Conservation (phyloP, 2,888 invertebrate genomes). For the Rhaphigaster nebulosa region DNA sequence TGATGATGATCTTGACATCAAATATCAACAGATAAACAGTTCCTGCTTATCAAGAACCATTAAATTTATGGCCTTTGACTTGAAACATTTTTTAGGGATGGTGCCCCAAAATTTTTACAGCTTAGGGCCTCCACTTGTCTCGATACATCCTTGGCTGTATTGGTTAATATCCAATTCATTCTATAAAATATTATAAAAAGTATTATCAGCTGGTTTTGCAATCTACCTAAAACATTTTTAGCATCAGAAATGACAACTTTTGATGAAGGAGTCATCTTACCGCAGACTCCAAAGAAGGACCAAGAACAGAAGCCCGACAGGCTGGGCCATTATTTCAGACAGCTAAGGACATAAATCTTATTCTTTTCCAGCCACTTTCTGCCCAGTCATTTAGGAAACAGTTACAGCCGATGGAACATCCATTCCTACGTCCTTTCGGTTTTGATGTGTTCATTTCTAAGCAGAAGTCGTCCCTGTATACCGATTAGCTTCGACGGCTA, state of each 20-base stretch:
- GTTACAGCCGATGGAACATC: not conserved
- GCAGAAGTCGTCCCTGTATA: not conserved
- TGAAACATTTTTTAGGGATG: too few species aligned
- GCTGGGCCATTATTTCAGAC: not conserved
- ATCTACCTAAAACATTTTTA: not conserved
- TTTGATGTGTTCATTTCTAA: not conserved
- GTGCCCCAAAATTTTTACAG: too few species aligned
- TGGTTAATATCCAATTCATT: too few species aligned
- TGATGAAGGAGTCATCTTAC: not conserved
- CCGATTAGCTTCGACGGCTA: not conserved
- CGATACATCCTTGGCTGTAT: too few species aligned
- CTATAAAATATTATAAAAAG: not conserved
- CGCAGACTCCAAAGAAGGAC: not conserved
- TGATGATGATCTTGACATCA: too few species aligned
- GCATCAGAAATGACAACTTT: not conserved
- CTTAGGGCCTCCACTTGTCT: too few species aligned
- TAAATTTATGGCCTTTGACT: too few species aligned
- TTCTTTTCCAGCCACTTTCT: not conserved
- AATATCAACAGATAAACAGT: too few species aligned
- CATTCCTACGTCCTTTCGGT: not conserved
- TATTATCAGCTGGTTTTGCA: not conserved
- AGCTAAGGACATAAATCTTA: slow-evolving; percentile 20
- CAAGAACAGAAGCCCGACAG: not conserved
- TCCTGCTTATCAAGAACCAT: too few species aligned
- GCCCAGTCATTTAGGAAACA: not conserved